Conservation (phyloP, 2,797 vertebrate genomes). For the Lagothrix lagotricha region DNA sequence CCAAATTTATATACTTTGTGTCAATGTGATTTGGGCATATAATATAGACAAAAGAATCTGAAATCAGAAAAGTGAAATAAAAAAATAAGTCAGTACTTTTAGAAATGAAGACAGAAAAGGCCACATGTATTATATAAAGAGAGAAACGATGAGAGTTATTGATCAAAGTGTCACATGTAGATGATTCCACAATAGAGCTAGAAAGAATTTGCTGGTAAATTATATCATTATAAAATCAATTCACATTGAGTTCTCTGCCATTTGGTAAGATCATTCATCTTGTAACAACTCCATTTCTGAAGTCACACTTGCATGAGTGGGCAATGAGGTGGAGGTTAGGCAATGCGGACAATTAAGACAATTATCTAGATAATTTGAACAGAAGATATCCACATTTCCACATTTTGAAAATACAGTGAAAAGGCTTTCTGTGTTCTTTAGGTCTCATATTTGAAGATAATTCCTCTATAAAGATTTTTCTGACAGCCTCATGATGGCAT, state of each 20-base stretch:
- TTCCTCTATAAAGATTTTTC: background rate
- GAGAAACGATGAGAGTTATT: background rate
- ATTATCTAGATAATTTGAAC: background rate
- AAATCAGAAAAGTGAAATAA: conserved; percentile 18
- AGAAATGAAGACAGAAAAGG: background rate
- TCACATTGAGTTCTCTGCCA: background rate
- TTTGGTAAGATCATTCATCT: background rate
- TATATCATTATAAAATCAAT: conserved; percentile 41
- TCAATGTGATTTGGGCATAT: background rate
- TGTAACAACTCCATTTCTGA: background rate
- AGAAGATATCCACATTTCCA: background rate
- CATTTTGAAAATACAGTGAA: conserved; percentile 18
- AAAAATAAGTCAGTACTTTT: conserved; percentile 23
- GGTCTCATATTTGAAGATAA: background rate
- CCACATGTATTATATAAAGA: background rate
- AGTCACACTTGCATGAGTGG: background rate
- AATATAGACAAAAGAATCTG: conserved; percentile 39
- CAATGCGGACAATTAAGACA: background rate
- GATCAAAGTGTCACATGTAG: conserved; percentile 32
- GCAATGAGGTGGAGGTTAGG: background rate
- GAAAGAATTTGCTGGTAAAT: background rate
- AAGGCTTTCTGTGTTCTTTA: background rate
- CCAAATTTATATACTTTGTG: background rate
- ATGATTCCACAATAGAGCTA: background rate
- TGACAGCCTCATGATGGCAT: background rate